These are phyloP conservation scores for Nesidiocoris tenuis DNA, from an alignment of 2,888 invertebrate genomes.

Conservation along the genomic window DNA sequence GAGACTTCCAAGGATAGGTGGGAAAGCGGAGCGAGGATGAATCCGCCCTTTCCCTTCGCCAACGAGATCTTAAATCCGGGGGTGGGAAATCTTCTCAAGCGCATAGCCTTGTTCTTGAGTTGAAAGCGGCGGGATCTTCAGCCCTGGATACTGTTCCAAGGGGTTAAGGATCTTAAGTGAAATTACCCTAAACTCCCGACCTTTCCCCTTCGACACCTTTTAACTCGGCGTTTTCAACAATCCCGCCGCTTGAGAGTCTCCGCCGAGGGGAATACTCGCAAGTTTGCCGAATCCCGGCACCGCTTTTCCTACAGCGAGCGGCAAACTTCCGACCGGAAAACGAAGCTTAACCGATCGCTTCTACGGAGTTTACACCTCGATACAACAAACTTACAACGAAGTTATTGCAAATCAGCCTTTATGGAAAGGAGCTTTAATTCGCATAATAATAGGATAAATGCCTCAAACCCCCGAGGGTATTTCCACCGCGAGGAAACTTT, in stretches of 20 bases:
- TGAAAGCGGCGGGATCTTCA: neutral
- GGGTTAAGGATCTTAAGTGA: conserved; percentile 39
- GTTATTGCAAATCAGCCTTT: conserved; percentile 40
- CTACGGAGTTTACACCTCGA: conserved; percentile 24
- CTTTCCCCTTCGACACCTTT: conserved; percentile 8
- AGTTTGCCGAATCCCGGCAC: conserved; percentile 28
- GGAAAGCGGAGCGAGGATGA: neutral
- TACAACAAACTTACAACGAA: conserved; percentile 40
- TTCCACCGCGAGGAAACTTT: neutral
- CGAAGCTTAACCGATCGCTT: conserved; percentile 37
- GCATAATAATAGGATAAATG: conserved; percentile 29
- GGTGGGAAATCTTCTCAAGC: conserved; percentile 26
- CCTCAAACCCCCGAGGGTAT: neutral
- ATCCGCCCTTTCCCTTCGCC: neutral
- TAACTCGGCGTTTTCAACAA: neutral
- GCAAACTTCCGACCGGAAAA: conserved; percentile 40
- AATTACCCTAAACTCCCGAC: conserved; percentile 9
- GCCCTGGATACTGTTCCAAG: conserved; percentile 11
- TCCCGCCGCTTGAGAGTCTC: neutral
- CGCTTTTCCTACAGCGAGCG: conserved; percentile 7
- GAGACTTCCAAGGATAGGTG: neutral
- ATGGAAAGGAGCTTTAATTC: conserved; percentile 31
- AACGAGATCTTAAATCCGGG: conserved; percentile 5
- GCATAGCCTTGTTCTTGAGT: neutral
- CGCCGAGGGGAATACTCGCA: conserved; percentile 32